Evolutionary conservation across 2,888 invertebrate species (phyloP), one percentile per base, ranked within the genome.

Genomic region (Standfussiana lucernea): DNA sequence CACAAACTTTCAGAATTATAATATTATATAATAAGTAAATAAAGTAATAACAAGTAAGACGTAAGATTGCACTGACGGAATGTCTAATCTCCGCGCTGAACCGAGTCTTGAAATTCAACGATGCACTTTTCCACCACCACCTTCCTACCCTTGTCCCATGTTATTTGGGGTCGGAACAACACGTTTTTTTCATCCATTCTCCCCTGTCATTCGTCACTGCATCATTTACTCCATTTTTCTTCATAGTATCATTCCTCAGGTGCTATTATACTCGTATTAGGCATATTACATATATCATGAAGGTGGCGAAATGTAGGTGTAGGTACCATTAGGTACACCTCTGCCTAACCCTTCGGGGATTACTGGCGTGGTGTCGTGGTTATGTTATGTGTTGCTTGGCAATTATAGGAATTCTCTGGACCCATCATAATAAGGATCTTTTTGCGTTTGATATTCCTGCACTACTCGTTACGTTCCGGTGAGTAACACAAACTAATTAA

Each of bases 401-500:
- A 11, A n/a, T n/a, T 53, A n/a, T 7, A 24, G 50, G 24, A 50
- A 10, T 50, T n/a, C 53, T n/a, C 15, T 37, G 42, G 45, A 56
- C 24, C 28, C 8, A 35, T 59, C 59, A 32, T 59, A 45, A 45
- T 53, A 42, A 65, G 65, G 35, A 70, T 70, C 45, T 35, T 10
- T 50, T 50, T 24, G 3, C 24, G 24, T 50, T 2, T 50, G 24
- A 24, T 50, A n/a, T 50, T 4, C n/a, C n/a, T 50, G n/a, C 50
- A 50, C n/a, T 66, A 53, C 21, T 61, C 8, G 15, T 11, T 37
- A 47, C 56, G 59, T 72, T 65, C 80, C 37, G 40, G 59, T 75
- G 53, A n/a, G 73, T 24, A 64, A 64, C 64, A 79, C 11, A 1
- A 40, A 77, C 32, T 42, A 80, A 75, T 77, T 69, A 77, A 78